A percentile compares a stretch with the other conserved stretches of the same genome.
These are phyloP conservation scores for Capitella teleta DNA, from an alignment of 1,140 invertebrate genomes.

Conservation along the genomic window DNA sequence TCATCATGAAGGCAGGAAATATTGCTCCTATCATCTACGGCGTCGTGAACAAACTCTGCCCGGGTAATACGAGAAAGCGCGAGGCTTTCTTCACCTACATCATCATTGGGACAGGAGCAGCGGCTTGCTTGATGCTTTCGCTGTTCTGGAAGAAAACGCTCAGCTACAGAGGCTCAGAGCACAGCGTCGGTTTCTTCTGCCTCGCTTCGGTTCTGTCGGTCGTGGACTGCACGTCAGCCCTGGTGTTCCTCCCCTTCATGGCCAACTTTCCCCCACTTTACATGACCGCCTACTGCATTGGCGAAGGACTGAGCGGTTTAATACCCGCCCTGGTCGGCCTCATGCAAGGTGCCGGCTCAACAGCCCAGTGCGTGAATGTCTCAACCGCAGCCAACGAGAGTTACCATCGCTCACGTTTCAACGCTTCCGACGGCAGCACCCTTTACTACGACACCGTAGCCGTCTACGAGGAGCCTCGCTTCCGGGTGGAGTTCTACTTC, in stretches of 20 bases:
- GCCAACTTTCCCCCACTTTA: slow-evolving; percentile 62
- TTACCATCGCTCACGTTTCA: no score
- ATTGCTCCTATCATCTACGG: slow-evolving; percentile 65
- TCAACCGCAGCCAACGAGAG: slow-evolving; percentile 44
- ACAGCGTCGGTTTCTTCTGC: slow-evolving; percentile 61
- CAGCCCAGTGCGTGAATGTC: slow-evolving; percentile 43
- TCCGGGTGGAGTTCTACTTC: background rate
- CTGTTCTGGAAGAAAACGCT: slow-evolving; percentile 62
- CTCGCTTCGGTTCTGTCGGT: slow-evolving; percentile 69
- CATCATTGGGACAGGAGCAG: slow-evolving; percentile 54
- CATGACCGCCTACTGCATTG: slow-evolving; percentile 55
- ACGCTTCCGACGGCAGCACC: no score
- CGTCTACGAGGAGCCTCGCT: background rate
- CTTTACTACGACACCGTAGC: slow-evolving; percentile 41
- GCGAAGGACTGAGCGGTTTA: slow-evolving; percentile 75
- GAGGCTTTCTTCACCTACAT: slow-evolving; percentile 54
- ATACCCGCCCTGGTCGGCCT: slow-evolving; percentile 73
- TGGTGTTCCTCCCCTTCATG: slow-evolving; percentile 82
- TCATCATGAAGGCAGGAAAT: slow-evolving; percentile 76
- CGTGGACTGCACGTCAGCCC: slow-evolving; percentile 85
- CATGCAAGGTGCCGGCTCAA: slow-evolving; percentile 61
- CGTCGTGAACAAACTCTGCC: slow-evolving; percentile 37
- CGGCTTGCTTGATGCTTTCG: slow-evolving; percentile 57
- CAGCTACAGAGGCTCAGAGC: slow-evolving; percentile 42
- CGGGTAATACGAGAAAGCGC: slow-evolving; percentile 39